Evolutionary conservation across 2,113 vertebrate genomes (phyloP).

Genomic region (Epinephelus cyanopodus): DNA sequence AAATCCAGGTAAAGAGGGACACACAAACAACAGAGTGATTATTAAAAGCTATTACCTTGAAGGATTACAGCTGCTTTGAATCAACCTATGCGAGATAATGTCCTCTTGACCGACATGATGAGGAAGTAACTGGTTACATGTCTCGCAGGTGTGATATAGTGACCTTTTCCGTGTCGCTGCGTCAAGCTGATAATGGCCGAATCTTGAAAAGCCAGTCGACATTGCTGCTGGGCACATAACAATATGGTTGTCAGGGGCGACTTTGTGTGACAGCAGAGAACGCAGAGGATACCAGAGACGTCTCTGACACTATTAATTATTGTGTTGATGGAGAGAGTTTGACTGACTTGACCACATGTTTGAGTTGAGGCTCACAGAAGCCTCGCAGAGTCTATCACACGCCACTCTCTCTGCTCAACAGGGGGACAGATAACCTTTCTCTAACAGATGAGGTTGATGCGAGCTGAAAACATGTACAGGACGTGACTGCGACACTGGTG

Average conservation of each 20-base stretch:
- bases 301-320: conserved; percentile 71
- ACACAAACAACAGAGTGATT: conserved; percentile 6
- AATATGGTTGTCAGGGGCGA: conserved; percentile 45
- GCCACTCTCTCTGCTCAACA: conserved; percentile 39
- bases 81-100: not conserved
- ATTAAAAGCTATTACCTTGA: conserved; percentile 24
- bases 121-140: conserved; percentile 9
- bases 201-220: not conserved
- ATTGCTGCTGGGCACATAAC: conserved; percentile 41
- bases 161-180: conserved; percentile 44
- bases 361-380: conserved; percentile 2
- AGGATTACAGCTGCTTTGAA: conserved; percentile 19
- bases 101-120: conserved; percentile 3
- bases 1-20: not conserved
- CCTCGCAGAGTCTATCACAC: conserved; percentile 28
- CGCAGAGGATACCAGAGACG: conserved; percentile 34
- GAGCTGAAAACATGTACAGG: conserved; percentile 25
- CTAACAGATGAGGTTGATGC: conserved; percentile 59
- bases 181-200: conserved; percentile 20
- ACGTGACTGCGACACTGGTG: conserved; percentile 4
- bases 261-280: conserved; percentile 25
- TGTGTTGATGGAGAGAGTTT: conserved; percentile 53
- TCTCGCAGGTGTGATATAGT: conserved; percentile 7
- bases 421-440: conserved; percentile 68
- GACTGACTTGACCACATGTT: conserved; percentile 52